These are phyloP conservation scores for Malthinus flaveolus DNA, from an alignment of 2,888 invertebrate species.

Conservation along the genomic window DNA sequence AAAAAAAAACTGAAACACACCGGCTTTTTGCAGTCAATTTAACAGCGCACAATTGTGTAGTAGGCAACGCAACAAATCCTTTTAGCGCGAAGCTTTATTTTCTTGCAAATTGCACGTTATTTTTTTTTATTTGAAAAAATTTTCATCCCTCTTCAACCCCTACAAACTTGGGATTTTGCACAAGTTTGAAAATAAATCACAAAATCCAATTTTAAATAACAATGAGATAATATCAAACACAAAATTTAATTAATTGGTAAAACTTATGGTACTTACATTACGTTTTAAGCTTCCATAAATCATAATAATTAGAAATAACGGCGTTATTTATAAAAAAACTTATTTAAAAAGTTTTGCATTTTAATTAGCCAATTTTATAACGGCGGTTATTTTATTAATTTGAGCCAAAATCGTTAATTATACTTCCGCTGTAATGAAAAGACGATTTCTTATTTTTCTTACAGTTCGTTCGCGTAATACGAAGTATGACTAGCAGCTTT, in stretches of 20 bases:
- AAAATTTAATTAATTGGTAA: slow-evolving; percentile 2
- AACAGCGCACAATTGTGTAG: too few relatives aligned
- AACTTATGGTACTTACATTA: neutral
- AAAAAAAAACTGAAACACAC: too few relatives aligned
- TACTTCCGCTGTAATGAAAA: neutral
- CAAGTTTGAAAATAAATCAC: too few relatives aligned
- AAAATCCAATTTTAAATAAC: neutral
- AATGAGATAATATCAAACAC: slow-evolving; percentile 4
- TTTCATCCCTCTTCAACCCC: too few relatives aligned
- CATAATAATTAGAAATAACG: slow-evolving; percentile 3
- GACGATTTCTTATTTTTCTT: neutral
- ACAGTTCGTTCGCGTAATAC: too few relatives aligned
- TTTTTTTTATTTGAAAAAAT: too few relatives aligned
- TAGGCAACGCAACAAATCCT: too few relatives aligned
- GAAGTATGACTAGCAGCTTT: too few relatives aligned
- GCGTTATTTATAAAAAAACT: neutral
- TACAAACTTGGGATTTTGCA: too few relatives aligned
- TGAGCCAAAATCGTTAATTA: neutral
- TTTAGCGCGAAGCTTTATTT: too few relatives aligned
- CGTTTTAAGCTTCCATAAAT: slow-evolving; percentile 5
- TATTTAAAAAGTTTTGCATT: slow-evolving; percentile 1
- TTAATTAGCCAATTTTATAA: neutral
- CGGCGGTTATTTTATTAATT: neutral
- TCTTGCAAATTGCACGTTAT: too few relatives aligned
- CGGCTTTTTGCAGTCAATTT: too few relatives aligned